Evolutionary conservation across 2,888 invertebrate species (phyloP), one percentile per base, ranked within the genome.

Genomic region (Buathra laborator): DNA sequence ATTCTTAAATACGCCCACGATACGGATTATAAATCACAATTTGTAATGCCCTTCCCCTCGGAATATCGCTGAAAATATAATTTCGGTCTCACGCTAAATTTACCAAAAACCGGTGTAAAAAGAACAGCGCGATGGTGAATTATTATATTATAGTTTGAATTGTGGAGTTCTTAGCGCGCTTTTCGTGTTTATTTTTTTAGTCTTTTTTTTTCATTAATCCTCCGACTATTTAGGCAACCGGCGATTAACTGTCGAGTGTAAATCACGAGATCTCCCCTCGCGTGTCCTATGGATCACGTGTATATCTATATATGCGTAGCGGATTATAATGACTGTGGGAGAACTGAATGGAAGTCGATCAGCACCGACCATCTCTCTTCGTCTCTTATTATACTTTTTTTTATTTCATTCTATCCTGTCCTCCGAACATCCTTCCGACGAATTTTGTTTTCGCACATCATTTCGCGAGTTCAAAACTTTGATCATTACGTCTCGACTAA

Each of bases 1-100:
- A 84, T 84, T 86, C 81, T 59, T 76, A 64, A 72, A 81, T 83
- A 79, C 86, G 85, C 83, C 79, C 86, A 81, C 72, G 64, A 51
- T 70, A 62, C 67, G 81, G 76, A 83, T 81, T 81, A 79, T 81
- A 53, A 79, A 86, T 86, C 83, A 80, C 80, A 78, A 85, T 83
- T 85, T 81, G 83, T 76, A 64, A 79, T 53, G 56, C 59, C 19
- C 53, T 72, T 70, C 5, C 19, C 44, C 71, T 4, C 46, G 29
- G 51, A 29, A 59, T 24, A 62, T 51, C 53, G 51, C 56, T 29
- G 29, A 72, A 72, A 72, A 56, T 72, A 7, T 48, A 7, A 59
- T 78, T 62, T 51, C 56, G 64, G 12, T 78, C 68, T 74, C 72
- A 67, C 72, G 67, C 14, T 66, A 37, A 71, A 43, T 44, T 67